Evolutionary conservation across 2,797 vertebrate species (phyloP).

Genomic region (Myotis pilosus): DNA sequence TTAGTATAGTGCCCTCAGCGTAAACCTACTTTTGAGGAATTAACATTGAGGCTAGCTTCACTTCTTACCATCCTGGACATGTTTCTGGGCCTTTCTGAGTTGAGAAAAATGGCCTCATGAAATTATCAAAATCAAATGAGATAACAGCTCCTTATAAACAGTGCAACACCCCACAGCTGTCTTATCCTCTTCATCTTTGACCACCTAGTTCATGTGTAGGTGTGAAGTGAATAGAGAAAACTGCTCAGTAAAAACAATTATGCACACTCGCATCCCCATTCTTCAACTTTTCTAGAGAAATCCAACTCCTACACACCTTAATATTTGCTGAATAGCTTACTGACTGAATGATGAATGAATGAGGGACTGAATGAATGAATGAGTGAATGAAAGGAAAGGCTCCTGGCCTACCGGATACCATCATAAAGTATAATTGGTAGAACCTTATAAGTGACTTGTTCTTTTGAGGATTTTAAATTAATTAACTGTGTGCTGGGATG

Average conservation of each 20-base stretch:
- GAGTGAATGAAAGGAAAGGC: neutral
- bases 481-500: neutral
- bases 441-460: neutral
- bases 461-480: neutral
- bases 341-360: neutral
- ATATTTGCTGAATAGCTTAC: neutral
- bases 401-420: neutral
- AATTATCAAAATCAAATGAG: neutral
- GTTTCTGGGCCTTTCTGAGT: neutral
- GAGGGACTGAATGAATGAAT: neutral
- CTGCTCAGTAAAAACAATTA: neutral
- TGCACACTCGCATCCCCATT: neutral
- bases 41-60: neutral
- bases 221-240: neutral
- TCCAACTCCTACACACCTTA: neutral
- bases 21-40: neutral
- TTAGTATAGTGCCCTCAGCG: neutral
- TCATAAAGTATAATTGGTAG: neutral
- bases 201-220: neutral
- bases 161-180: rapidly evolving
- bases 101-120: neutral
- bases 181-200: neutral
- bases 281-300: neutral
- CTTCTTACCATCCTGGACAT: neutral
- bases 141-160: neutral